These are phyloP conservation scores for Muraenolepis orangiensis DNA, from an alignment of 2,797 vertebrate genomes.

Conservation along the genomic window DNA sequence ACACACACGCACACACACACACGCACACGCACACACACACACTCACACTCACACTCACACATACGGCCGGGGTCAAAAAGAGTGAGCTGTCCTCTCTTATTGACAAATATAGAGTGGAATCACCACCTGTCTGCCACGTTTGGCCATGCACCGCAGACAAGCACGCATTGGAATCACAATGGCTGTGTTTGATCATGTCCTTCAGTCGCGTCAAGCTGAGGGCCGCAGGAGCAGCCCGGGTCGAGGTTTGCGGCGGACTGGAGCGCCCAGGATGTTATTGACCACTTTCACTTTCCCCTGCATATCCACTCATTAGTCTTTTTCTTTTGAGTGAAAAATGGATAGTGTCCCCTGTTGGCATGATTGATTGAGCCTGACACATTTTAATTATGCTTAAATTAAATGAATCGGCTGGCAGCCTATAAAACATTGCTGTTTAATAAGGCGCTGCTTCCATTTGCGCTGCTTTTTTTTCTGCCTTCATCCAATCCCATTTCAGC, in stretches of 20 bases:
- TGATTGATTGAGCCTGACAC: constrained; percentile 77
- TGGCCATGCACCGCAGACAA: constrained; percentile 36
- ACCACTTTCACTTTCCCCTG: constrained; percentile 51
- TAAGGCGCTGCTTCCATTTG: constrained; percentile 62
- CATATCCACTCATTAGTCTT: constrained; percentile 63
- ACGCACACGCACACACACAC: constrained; percentile 28
- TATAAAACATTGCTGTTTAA: constrained; percentile 78
- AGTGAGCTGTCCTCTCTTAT: constrained; percentile 41
- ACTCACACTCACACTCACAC: constrained; percentile 41
- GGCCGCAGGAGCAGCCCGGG: constrained; percentile 35
- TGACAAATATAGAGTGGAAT: constrained; percentile 43
- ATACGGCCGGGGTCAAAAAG: constrained; percentile 54
- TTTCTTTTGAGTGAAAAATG: constrained; percentile 65
- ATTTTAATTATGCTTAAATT: constrained; percentile 77
- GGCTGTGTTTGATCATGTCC: constrained; percentile 42
- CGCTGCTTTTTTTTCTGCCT: constrained; percentile 37
- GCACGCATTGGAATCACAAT: constrained; percentile 30
- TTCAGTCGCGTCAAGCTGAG: constrained; percentile 25
- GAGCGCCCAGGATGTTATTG: constrained; percentile 64
- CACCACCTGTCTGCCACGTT: constrained; percentile 57
- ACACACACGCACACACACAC: constrained; percentile 36
- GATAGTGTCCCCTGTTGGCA: constrained; percentile 66
- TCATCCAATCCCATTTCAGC: constrained; percentile 72
- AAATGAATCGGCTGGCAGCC: constrained; percentile 74
- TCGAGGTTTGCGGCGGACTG: constrained; percentile 50